phyloP scores from a whole-genome alignment of 2,888 invertebrate genomes.

The Atrina japonica region DNA sequence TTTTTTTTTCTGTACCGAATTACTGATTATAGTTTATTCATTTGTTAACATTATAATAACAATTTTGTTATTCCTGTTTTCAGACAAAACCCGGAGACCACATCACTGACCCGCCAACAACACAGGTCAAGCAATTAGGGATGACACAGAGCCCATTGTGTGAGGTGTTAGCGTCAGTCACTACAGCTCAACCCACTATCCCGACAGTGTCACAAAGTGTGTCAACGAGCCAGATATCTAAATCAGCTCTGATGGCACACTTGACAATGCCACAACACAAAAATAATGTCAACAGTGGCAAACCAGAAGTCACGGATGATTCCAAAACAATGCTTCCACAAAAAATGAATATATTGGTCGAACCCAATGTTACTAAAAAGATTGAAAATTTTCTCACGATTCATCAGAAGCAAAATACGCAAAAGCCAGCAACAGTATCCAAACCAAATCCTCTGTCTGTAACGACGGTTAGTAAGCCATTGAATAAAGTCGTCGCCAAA shows the following conservation, averaged over 20 bases:
- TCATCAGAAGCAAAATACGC: no score
- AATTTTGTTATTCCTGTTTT: no score
- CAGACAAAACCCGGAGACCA: constrained; percentile 4
- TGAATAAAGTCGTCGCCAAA: neutral
- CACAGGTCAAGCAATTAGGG: neutral
- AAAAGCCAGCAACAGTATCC: no score
- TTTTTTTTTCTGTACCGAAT: no score
- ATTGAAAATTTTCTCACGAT: no score
- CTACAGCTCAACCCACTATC: constrained; percentile 71
- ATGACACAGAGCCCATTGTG: constrained; percentile 5
- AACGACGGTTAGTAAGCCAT: neutral
- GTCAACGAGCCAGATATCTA: neutral
- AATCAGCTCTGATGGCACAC: neutral
- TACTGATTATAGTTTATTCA: no score
- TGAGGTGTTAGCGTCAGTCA: constrained; percentile 57
- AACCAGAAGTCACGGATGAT: no score
- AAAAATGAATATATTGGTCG: no score
- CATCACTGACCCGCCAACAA: neutral
- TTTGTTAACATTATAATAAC: no score
- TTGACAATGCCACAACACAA: neutral
- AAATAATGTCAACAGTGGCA: no score
- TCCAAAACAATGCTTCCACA: no score
- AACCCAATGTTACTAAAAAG: no score
- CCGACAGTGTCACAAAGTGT: constrained; percentile 23
- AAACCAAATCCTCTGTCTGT: neutral